phyloP scores from a whole-genome alignment of 2,797 vertebrate genomes.

The Liparis tanakae region DNA sequence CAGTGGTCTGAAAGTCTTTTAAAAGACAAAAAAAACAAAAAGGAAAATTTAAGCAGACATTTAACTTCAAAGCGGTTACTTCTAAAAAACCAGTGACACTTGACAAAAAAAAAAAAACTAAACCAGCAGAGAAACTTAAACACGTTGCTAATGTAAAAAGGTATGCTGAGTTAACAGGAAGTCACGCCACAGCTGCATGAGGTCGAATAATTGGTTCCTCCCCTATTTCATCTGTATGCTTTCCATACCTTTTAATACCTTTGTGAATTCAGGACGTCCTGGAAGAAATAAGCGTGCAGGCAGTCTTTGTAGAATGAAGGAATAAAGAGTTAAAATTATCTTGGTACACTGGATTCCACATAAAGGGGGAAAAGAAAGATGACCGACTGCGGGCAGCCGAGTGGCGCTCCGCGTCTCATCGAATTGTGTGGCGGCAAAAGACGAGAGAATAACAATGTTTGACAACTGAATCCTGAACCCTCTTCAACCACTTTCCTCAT shows the following conservation, averaged over 20 bases:
- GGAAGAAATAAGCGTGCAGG: constrained; percentile 5
- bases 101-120: constrained; percentile 57
- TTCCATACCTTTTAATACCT: constrained; percentile 9
- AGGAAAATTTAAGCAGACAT: constrained; percentile 53
- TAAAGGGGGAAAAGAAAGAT: background rate
- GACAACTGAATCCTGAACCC: constrained; percentile 16
- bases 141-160: constrained; percentile 21
- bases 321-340: constrained; percentile 17
- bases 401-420: background rate
- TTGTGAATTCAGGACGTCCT: background rate
- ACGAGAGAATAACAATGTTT: constrained; percentile 1
- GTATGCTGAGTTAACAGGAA: constrained; percentile 22
- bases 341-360: background rate
- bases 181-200: constrained; percentile 14
- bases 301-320: constrained; percentile 3
- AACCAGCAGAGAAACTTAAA: constrained; percentile 59
- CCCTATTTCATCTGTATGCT: constrained; percentile 12
- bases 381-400: constrained; percentile 1
- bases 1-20: constrained; percentile 46
- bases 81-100: constrained; percentile 50
- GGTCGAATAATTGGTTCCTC: constrained; percentile 9
- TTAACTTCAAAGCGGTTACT: constrained; percentile 43
- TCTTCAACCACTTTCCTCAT: constrained; percentile 5
- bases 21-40: constrained; percentile 49
- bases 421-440: constrained; percentile 11